Evolutionary conservation across 2,113 vertebrate genomes (phyloP).

Genomic region (Pterophyllum scalare): DNA sequence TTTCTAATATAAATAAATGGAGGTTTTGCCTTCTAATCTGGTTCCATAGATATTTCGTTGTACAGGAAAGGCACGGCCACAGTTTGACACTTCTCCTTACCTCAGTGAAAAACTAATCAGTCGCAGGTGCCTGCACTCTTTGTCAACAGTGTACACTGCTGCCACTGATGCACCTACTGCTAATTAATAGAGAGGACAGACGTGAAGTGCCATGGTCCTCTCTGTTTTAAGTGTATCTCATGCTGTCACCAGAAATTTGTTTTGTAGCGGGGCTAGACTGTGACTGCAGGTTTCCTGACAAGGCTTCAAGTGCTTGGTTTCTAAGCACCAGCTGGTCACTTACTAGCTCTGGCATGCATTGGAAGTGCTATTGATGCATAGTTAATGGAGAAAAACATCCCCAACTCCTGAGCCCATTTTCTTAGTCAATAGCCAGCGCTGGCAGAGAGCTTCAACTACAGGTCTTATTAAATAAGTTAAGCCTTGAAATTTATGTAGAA

Average conservation of each 20-base stretch:
- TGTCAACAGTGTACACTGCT: conserved; percentile 22
- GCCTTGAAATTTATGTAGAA: conserved; percentile 1
- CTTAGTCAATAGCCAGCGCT: conserved; percentile 1
- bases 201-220: conserved; percentile 17
- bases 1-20: background rate
- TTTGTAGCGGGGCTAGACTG: conserved; percentile 30
- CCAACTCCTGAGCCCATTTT: conserved; percentile 26
- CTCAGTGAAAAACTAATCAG: conserved; percentile 19
- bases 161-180: conserved; percentile 22
- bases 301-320: conserved; percentile 41
- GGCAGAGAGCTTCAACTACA: conserved; percentile 12
- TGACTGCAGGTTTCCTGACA: conserved; percentile 54
- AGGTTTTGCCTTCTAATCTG: background rate
- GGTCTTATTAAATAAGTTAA: background rate
- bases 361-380: conserved; percentile 57
- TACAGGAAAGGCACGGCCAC: background rate
- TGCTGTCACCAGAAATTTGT: conserved; percentile 60
- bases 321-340: conserved; percentile 65
- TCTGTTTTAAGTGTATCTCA: conserved; percentile 54
- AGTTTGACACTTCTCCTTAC: conserved; percentile 10
- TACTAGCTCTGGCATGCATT: conserved; percentile 64
- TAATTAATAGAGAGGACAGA: conserved; percentile 59
- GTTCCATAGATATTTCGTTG: background rate
- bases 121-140: conserved; percentile 24
- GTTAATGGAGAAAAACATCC: conserved; percentile 60